Evolutionary conservation across 2,888 invertebrate genomes (phyloP), one percentile per base, ranked within the genome.

Genomic region (Chironomus tentans): DNA sequence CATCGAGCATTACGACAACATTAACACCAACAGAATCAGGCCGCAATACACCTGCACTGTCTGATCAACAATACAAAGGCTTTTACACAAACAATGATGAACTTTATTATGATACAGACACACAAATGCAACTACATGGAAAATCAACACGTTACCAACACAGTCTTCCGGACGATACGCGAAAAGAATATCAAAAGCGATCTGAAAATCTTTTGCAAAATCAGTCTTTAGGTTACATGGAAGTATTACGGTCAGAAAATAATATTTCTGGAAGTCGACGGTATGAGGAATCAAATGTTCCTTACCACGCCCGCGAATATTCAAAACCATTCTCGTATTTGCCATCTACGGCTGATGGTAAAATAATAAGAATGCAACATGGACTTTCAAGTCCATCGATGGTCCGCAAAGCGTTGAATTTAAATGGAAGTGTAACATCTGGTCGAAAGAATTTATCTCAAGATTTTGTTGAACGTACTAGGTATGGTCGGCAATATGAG

Each of bases 221-320:
- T 80, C 83, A 84, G 84, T 84, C 84, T 80, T 81, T 80, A 80
- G 80, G 80, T 80, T 81, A 83, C 82, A 82, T 82, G 82, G 83
- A 82, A 82, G 81, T 81, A 80, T 82, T 82, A 81, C 82, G 84
- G 83, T 82, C 84, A 80, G 81, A 81, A 79, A 70, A 69, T 46
- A 38, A 38, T 18, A 65, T 21, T 65, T 65, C 68, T 48, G 74
- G 68, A 48, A 28, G 48, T 10, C 15, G 15, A n/a, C 68, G n/a
- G 15, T 24, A 86, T 79, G 80, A 80, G 79, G 86, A 86, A 79
- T 87, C 87, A 78, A 88, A 90, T 83, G 93, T 94, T 83, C 95
- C 95, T 80, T 95, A 95, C 85, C 95, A 95, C 90, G 94, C 95
- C 81, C 88, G 95, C 81, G 90, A 92, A 80, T 92, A 94, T 84